phyloP scores from a whole-genome alignment of 2,797 vertebrate species.

The Dicrostonyx torquatus region DNA sequence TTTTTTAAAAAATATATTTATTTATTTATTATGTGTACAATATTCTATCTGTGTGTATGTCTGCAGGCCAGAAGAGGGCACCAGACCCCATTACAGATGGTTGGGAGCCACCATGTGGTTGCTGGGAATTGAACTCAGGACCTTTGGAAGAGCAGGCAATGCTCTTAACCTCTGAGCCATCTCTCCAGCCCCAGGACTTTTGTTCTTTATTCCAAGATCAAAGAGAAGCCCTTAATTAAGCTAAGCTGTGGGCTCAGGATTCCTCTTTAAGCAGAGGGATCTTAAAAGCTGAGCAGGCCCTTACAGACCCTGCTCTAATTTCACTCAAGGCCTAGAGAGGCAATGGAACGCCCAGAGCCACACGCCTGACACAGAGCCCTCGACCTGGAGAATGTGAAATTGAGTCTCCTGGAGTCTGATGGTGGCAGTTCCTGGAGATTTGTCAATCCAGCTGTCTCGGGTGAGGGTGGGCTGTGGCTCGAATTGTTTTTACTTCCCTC shows the following conservation, averaged over 20 bases:
- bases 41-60: too few relatives aligned
- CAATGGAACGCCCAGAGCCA: neutral
- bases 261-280: neutral
- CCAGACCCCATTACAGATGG: too few relatives aligned
- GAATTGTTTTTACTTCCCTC: neutral
- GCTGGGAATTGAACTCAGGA: too few relatives aligned
- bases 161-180: too few relatives aligned
- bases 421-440: neutral
- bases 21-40: too few relatives aligned
- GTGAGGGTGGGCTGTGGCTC: fast-evolving
- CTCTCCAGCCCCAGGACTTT: neutral
- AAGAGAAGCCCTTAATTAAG: neutral
- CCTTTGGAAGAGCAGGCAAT: too few relatives aligned
- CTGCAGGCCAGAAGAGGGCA: too few relatives aligned
- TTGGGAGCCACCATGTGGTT: too few relatives aligned
- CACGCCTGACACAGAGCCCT: neutral
- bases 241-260: neutral
- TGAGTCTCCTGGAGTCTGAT: neutral
- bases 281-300: neutral
- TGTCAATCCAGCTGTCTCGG: neutral
- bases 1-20: too few relatives aligned
- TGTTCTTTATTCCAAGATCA: conserved; percentile 39
- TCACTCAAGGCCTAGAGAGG: neutral
- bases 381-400: neutral
- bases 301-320: neutral